A percentile compares a stretch with the other conserved stretches of the same genome.
Conservation (phyloP, 2,113 vertebrate genomes). For the Ophthalmolycus amberensis region DNA sequence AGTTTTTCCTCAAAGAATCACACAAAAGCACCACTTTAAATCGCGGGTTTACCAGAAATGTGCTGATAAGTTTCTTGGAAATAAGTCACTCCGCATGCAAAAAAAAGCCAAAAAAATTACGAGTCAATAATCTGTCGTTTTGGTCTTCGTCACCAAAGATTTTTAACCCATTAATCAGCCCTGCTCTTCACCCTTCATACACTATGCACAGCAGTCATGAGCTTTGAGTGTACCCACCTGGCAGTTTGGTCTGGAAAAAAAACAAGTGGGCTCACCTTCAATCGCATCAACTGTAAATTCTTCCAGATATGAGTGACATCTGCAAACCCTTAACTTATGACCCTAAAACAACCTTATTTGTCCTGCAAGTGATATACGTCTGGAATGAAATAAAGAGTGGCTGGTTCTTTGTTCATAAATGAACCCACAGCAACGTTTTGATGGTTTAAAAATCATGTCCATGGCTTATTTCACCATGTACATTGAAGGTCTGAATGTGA, state of each 20-base stretch:
- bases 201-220: background rate
- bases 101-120: background rate
- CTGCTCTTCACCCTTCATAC: background rate
- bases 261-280: background rate
- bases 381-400: background rate
- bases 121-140: too few species aligned
- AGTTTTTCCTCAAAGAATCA: background rate
- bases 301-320: conserved; percentile 23
- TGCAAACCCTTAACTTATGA: background rate
- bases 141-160: too few species aligned
- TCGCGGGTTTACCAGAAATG: too few species aligned
- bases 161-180: too few species aligned
- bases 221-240: conserved; percentile 8
- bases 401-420: background rate
- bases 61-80: too few species aligned
- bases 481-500: background rate
- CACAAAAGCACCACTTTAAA: background rate
- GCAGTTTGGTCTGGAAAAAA: conserved; percentile 1
- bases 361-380: background rate
- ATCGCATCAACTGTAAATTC: background rate
- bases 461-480: too few species aligned
- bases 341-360: conserved; percentile 28
- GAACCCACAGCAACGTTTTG: background rate
- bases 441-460: too few species aligned
- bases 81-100: too few species aligned